Evolutionary conservation across 2,797 vertebrate species (phyloP), one percentile per base, ranked within the genome.

Genomic region (Aphelocoma californica): DNA sequence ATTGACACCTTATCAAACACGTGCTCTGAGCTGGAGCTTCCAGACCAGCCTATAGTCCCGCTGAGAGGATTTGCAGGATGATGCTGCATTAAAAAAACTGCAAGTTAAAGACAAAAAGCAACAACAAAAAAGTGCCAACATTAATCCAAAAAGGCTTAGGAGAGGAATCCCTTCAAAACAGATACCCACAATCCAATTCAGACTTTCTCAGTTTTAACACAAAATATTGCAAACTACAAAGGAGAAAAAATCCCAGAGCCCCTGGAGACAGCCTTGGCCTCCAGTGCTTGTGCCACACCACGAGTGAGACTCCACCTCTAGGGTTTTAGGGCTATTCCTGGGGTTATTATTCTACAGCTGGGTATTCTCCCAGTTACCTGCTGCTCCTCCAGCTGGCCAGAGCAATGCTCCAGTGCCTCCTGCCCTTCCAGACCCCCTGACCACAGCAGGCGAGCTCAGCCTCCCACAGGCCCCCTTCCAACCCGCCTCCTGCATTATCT

Each of bases 251-350:
- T 23, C 14, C 38, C 61, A 48, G 50, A 74, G 38, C 25, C 32
- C 13, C 56, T 36, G 31, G 18, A 36, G n/a, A 13, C 14, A 54
- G 28, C 56, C 48, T 40, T 18, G 25, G n/a, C 42, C 51, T 75
- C 10, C 57, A 14, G 24, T 3, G 14, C 26, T 54, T 45, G 38
- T n/a, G 45, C 60, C 81, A 64, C 48, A 18, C 24, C 60, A 50
- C 0, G 0, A 58, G 45, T 0, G 0, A 42, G 24, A 2, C 53
- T 45, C 18, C 7, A 28, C 4, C 50, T 5, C 2, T 42, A 36
- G 15, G 7, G 2, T 40, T 44, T 45, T 5, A 31, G 53, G 42
- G 13, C 53, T n/a, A 13, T 31, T 75, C 14, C 18, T 23, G 71
- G 51, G 36, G 10, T 48, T 29, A 6, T 25, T 34, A 4, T 54